Evolutionary conservation across 2,113 vertebrate species (phyloP), one percentile per base, ranked within the genome.

Genomic region (Rhynchomys soricoides): DNA sequence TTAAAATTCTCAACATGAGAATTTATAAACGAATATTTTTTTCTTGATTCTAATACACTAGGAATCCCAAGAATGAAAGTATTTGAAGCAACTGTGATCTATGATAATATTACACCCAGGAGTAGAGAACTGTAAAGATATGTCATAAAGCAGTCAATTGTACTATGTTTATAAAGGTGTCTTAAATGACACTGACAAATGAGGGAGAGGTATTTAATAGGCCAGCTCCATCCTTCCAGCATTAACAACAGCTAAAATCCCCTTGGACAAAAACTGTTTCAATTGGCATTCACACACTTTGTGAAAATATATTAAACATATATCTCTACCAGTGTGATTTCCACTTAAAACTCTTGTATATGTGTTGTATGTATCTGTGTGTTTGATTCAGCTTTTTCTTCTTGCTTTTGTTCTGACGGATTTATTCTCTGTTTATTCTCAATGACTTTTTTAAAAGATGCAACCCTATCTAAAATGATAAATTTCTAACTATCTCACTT

Each of bases 271-370:
- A 1, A 13, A 19, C 13, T 85, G 62, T 78, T 85, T 66, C 34
- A 5, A 7, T 4, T 6, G 52, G 45, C 6, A 34, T 93, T 93
- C 68, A 66, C 59, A 90, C 66, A 74, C 6, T 82, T 55, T 83
- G 45, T 57, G 10, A 15, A 93, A 91, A 91, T 78, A 55, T 34
- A 8, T 66, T 93, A 96, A 95, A 48, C 59, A 82, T 16, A 8
- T 29, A 22, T 82, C 34, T 82, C 59, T 50, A 52, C 40, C 55
- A n/a, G 48, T 89, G 24, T 77, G 7, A 68, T 96, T 90, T 90
- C 45, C 50, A 90, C 7, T 55, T 19, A 68, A 9, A 93, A 93
- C 85, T 86, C 92, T 13, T 81, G 48, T 52, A 71, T 31, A n/a
- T 29, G 16, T n/a, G 34, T 24, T 45, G 15, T 52, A 24, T 78